Base-by-base conservation (phyloP, 37 sponge, comb jelly and placozoan genomes). In the Ephydatia muelleri region DNA sequence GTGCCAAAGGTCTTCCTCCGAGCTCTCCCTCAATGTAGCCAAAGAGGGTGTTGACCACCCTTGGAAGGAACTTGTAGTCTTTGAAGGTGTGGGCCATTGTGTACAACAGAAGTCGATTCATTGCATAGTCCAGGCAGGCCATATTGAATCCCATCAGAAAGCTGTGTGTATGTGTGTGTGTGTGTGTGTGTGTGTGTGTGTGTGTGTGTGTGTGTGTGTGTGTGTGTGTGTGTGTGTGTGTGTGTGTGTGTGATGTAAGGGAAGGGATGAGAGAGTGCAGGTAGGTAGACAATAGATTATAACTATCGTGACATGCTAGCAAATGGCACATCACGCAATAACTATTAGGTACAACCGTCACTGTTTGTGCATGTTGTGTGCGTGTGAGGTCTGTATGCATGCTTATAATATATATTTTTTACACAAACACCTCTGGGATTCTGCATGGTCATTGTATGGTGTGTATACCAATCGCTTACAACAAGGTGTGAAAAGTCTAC, bases 11-110 rank as follows among this genome's bases (percentile, higher is more conserved):
- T 14, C 57, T 57, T 14, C 16, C 57, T 14, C 57, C 19, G 16
- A 75, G 4, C 35, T 75, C 37, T 11, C 22, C 75, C 32, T 30
- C 35, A 21, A 88, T 26, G 79, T 82, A 88, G 16, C 33, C 30
- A 49, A 88, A 92, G 49, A 79, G 72, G 0, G 89, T 68, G 34
- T 78, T 66, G 25, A 90, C 73, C 29, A 94, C 91, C 47, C 94
- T 72, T 26, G 88, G 85, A 4, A 90, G 87, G 75, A 87, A 94
- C 27, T 27, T 66, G 70, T 94, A 94, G 80, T 90, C 94, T 70
- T 94, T 94, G 85, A 69, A 87, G 0, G 94, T 94, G 73, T 94
- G 88, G 4, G 86, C 94, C 91, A 94, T 94, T 6, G 91, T 88
- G 77, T 94, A 90, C 82, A 87, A 64, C 12, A 80, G 77, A 28